These are phyloP conservation scores for Taeniopygia guttata DNA, from an alignment of 2,797 vertebrate genomes.

Conservation along the genomic window DNA sequence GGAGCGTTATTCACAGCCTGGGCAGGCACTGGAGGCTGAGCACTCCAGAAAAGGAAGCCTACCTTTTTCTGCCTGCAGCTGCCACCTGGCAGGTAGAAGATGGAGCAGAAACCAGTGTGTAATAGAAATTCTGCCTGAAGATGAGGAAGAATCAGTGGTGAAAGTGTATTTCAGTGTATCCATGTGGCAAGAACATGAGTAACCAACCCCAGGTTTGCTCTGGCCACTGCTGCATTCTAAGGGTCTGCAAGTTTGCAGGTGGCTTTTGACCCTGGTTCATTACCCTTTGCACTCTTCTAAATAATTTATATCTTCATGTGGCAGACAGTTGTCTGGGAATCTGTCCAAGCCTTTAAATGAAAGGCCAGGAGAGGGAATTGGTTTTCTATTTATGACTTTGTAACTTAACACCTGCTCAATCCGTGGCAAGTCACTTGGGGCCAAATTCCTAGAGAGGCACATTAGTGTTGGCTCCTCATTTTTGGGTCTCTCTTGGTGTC, in stretches of 20 bases:
- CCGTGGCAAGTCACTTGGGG: neutral
- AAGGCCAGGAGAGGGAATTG: slow-evolving; percentile 26
- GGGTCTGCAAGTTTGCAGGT: neutral
- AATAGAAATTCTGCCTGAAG: neutral
- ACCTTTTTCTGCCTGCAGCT: neutral
- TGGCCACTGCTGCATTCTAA: neutral
- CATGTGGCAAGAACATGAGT: rapidly evolving
- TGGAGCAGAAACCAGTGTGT: neutral
- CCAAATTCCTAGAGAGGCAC: neutral
- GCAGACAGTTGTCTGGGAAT: slow-evolving; percentile 40
- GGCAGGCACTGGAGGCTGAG: neutral
- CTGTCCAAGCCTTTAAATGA: slow-evolving; percentile 43
- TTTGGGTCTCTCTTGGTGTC: neutral
- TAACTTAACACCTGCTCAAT: slow-evolving; percentile 34
- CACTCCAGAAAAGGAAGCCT: neutral
- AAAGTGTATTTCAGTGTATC: neutral
- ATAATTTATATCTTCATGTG: slow-evolving; percentile 23
- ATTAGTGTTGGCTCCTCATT: neutral
- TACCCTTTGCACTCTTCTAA: slow-evolving; percentile 10
- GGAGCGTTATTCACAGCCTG: neutral
- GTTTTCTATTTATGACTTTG: slow-evolving; percentile 52
- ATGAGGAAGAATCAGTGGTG: neutral
- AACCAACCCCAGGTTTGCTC: neutral
- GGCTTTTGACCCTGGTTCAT: slow-evolving; percentile 1
- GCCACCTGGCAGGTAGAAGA: neutral